Evolutionary conservation across 2,888 invertebrate genomes (phyloP), one percentile per base, ranked within the genome.

Genomic region (Polia nebulosa): DNA sequence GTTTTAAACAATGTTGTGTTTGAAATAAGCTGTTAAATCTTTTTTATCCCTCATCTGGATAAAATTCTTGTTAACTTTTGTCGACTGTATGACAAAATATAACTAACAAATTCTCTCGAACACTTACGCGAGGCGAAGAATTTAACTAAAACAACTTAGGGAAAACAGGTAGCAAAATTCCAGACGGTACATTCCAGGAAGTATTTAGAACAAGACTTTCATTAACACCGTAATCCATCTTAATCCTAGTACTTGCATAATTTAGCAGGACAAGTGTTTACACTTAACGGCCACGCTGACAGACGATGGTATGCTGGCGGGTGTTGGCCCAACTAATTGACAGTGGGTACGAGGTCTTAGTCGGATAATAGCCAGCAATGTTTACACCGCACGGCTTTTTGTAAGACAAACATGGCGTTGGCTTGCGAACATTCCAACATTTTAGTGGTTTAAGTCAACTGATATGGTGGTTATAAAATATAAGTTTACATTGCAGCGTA

Each of bases 321-420:
- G 29, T 52, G 44, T 60, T 73, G 47, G 59, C 27, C 56, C 32
- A 62, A 63, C 47, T 63, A 62, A 60, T 59, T 57, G 49, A 39
- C 47, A 15, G 69, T 81, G 62, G 68, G 80, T 79, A 72, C 57
- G 20, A 64, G 69, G 81, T 82, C 81, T 87, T 88, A 88, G 85
- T 82, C 84, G 83, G 87, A 89, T 90, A 88, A 88, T 90, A 88
- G 82, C 29, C 11, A 73, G 78, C 82, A 65, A 57, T 89, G 90
- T 90, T 91, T 89, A 84, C 86, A 79, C 80, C 79, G 76, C 76
- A 77, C 74, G 81, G 90, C 89, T 90, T 91, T 92, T 90, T 90
- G 86, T 87, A 86, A 87, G 69, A 86, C 63, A 90, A 92, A 58
- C 59, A 49, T 36, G 22, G 39, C 34, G 25, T 9, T 51, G 20